Percentiles rank a stretch among this genome's conserved stretches.
Evolutionary conservation across 2,888 invertebrate species (phyloP).

Genomic region (Stratiomys singularior): DNA sequence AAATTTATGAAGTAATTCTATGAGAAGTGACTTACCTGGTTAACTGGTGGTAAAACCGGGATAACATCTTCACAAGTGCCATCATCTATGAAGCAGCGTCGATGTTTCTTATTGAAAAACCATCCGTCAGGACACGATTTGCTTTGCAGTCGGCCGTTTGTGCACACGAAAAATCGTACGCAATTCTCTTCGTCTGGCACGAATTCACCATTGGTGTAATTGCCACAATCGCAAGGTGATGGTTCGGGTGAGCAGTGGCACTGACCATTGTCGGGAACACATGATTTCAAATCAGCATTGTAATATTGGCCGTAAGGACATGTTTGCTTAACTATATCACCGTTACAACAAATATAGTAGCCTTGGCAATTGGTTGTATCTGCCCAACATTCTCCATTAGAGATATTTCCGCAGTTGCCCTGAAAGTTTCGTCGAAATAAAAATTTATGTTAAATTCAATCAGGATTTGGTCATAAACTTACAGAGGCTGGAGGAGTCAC

Average conservation of each 20-base stretch:
- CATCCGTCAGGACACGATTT: conserved; percentile 59
- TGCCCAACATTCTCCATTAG: conserved; percentile 24
- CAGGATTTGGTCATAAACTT: neutral
- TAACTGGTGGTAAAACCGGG: conserved; percentile 6
- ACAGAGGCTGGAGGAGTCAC: neutral
- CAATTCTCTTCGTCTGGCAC: conserved; percentile 55
- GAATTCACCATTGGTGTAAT: conserved; percentile 32
- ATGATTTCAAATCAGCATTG: conserved; percentile 60
- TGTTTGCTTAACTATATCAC: conserved; percentile 56
- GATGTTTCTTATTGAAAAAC: conserved; percentile 58
- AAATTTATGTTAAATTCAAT: neutral
- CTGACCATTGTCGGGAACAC: conserved; percentile 56
- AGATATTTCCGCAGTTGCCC: neutral
- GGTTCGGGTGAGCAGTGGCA: conserved; percentile 56
- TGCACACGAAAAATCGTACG: conserved; percentile 58
- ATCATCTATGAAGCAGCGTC: conserved; percentile 58
- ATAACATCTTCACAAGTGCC: conserved; percentile 44
- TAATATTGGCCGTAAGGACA: conserved; percentile 63
- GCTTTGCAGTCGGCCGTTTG: conserved; percentile 59
- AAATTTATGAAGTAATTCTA: neutral
- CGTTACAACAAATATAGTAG: conserved; percentile 58
- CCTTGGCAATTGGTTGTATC: conserved; percentile 59
- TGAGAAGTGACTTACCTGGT: neutral
- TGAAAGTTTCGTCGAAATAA: neutral
- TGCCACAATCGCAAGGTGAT: conserved; percentile 50